A percentile compares a stretch with the other conserved stretches of the same genome.
phyloP scores from a whole-genome alignment of 2,113 vertebrate genomes.

The Oreochromis niloticus region DNA sequence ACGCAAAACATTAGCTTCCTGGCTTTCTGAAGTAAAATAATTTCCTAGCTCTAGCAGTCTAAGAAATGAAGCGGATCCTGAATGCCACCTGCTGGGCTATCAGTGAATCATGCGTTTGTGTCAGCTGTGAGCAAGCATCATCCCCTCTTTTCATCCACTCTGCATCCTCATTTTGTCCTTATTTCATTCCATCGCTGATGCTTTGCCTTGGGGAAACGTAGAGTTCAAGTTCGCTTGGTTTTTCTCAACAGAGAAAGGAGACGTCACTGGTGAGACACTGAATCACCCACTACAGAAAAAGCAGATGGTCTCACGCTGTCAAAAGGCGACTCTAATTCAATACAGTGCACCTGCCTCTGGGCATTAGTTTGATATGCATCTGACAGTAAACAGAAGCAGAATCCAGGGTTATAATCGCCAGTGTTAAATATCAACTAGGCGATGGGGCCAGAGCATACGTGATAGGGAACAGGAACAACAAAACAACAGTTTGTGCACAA shows the following conservation, averaged over 20 bases:
- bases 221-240: background rate
- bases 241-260: background rate
- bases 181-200: constrained; percentile 19
- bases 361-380: constrained; percentile 31
- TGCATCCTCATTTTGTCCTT: constrained; percentile 4
- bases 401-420: background rate
- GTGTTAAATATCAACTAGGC: constrained; percentile 3
- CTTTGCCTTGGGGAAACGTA: background rate
- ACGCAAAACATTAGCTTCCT: background rate
- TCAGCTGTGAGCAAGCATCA: background rate
- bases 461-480: background rate
- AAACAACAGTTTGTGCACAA: background rate
- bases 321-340: constrained; percentile 44
- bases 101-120: constrained; percentile 1
- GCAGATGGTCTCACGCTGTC: constrained; percentile 9
- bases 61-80: background rate
- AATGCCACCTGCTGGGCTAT: constrained; percentile 65
- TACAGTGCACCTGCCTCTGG: constrained; percentile 35
- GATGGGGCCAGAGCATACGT: background rate
- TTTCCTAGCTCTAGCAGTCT: background rate
- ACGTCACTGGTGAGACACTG: background rate
- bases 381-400: constrained; percentile 52
- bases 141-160: background rate
- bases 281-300: constrained; percentile 4
- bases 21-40: background rate